These are phyloP conservation scores for Otocyon megalotis DNA, from an alignment of 2,113 vertebrate species.

Conservation along the genomic window DNA sequence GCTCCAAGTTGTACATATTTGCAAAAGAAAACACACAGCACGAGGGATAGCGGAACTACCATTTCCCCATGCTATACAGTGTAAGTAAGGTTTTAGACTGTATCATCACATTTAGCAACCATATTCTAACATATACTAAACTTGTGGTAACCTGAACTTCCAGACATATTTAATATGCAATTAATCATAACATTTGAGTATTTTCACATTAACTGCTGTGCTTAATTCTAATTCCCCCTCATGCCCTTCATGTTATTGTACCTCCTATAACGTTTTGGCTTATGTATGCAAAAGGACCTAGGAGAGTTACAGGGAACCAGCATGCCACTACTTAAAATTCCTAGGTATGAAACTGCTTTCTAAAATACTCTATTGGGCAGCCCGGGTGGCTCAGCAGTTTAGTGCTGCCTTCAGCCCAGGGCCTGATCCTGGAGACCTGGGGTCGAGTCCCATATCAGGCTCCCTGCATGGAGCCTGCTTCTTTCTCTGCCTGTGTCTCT, in stretches of 20 bases:
- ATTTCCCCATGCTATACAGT: not conserved
- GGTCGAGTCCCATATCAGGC: no score
- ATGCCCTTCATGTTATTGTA: not conserved
- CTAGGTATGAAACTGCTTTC: not conserved
- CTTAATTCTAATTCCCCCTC: not conserved
- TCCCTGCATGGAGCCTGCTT: no score
- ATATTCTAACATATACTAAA: slow-evolving; percentile 12
- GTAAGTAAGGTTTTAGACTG: not conserved
- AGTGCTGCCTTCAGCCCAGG: no score
- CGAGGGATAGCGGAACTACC: not conserved
- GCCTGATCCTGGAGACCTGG: no score
- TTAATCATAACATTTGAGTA: not conserved
- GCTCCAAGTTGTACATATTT: not conserved
- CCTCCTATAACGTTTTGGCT: not conserved
- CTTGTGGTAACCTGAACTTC: not conserved
- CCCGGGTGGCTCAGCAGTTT: no score
- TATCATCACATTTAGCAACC: not conserved
- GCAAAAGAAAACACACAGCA: slow-evolving; percentile 21
- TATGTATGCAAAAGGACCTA: not conserved
- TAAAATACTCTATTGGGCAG: not conserved
- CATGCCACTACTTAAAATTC: not conserved
- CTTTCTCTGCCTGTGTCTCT: no score
- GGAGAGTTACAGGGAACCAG: not conserved
- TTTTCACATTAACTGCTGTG: slow-evolving; percentile 33
- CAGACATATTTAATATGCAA: slow-evolving; percentile 9